A percentile compares a stretch with the other conserved stretches of the same genome.
Conservation (phyloP, 2,113 vertebrate genomes). For the Smithornis capensis region DNA sequence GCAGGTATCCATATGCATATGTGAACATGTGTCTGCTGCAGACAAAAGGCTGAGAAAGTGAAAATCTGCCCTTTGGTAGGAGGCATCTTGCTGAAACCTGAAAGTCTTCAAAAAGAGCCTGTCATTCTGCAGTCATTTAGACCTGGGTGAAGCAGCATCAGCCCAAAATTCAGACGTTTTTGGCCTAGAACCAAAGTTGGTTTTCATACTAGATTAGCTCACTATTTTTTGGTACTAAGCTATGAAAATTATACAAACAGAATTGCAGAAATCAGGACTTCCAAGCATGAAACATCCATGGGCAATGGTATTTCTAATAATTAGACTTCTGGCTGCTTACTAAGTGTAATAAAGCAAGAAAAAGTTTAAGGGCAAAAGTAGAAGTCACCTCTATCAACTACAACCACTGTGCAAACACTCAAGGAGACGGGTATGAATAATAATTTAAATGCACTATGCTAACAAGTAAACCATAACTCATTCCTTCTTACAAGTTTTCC, state of each 20-base stretch:
- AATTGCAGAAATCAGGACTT: background rate
- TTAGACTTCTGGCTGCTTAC: background rate
- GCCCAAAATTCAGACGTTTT: background rate
- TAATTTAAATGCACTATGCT: background rate
- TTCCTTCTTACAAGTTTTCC: conserved; percentile 1
- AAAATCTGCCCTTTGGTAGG: background rate
- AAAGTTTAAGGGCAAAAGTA: background rate
- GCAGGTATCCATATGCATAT: background rate
- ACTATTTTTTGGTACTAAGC: background rate
- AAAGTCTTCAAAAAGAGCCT: background rate
- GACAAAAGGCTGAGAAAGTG: background rate
- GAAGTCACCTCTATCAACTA: conserved; percentile 43
- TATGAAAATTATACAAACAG: background rate
- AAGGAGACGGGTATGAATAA: background rate
- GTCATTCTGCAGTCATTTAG: background rate
- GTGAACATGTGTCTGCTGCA: fast-evolving
- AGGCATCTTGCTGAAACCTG: background rate
- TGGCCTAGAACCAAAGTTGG: background rate
- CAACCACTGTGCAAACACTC: background rate
- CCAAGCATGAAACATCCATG: background rate
- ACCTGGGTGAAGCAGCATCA: fast-evolving
- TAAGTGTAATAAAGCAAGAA: background rate
- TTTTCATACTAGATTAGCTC: background rate
- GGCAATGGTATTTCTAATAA: background rate
- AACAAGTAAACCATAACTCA: conserved; percentile 4